A percentile compares a stretch with the other conserved stretches of the same genome.
Evolutionary conservation across 1,140 invertebrate species (phyloP).

Genomic region (Zophobas morio): DNA sequence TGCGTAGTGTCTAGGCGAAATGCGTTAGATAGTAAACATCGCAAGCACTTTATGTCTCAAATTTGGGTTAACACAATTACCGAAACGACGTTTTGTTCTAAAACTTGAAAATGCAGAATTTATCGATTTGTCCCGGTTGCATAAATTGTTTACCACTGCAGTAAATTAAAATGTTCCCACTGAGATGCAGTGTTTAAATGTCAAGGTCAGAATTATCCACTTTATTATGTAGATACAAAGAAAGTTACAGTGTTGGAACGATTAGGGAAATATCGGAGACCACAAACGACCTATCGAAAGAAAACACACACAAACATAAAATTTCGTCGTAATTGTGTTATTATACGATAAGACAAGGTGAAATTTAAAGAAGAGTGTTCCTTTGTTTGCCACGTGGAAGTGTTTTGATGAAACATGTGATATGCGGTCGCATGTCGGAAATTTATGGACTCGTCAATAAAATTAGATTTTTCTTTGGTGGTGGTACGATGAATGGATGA

Average conservation of each 20-base stretch:
- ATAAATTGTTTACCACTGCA: neutral
- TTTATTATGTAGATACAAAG: conserved; percentile 25
- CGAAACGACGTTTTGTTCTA: too few relatives aligned
- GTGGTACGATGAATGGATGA: neutral
- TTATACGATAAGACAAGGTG: conserved; percentile 17
- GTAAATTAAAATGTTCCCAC: conserved; percentile 18
- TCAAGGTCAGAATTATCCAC: conserved; percentile 30
- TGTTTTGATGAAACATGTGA: conserved; percentile 13
- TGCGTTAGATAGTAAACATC: too few relatives aligned
- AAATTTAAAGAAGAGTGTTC: conserved; percentile 15
- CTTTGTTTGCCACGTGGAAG: conserved; percentile 15
- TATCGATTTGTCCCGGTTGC: conserved; percentile 16
- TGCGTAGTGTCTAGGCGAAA: too few relatives aligned
- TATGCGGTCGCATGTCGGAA: conserved; percentile 4
- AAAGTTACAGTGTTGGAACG: conserved; percentile 12
- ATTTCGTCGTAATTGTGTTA: conserved; percentile 35
- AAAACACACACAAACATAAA: conserved; percentile 26
- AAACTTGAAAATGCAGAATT: neutral
- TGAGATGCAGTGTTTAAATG: conserved; percentile 42
- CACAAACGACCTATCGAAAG: conserved; percentile 30
- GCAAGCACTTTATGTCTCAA: neutral
- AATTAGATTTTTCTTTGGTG: neutral
- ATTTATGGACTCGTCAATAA: conserved; percentile 14
- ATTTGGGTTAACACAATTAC: neutral
- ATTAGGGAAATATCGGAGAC: conserved; percentile 34